A percentile compares a stretch with the other conserved stretches of the same genome.
Conservation (phyloP, 64 coral and sea anemone species). For the Actinia equina region DNA sequence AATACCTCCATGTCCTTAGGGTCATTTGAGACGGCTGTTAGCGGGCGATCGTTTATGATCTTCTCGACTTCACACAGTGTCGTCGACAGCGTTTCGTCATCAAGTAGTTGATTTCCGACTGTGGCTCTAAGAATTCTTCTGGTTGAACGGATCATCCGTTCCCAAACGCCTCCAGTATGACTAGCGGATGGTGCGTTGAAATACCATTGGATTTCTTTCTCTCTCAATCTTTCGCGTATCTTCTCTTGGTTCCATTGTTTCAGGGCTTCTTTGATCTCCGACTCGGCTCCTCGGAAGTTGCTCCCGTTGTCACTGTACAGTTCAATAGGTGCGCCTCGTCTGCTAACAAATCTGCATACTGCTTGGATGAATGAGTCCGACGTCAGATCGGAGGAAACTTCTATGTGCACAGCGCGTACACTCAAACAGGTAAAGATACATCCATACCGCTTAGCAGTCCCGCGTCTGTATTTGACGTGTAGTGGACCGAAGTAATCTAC, state of each 20-base stretch:
- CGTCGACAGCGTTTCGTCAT: too few relatives aligned
- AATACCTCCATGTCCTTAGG: too few relatives aligned
- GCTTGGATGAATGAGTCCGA: conserved; percentile 3
- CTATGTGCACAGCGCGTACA: conserved; percentile 37
- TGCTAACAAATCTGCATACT: conserved; percentile 27
- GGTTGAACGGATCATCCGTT: too few relatives aligned
- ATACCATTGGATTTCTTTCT: neutral
- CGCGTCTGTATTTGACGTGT: neutral
- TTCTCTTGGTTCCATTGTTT: neutral
- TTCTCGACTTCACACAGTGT: too few relatives aligned
- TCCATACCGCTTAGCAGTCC: conserved; percentile 24
- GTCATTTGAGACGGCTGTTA: too few relatives aligned
- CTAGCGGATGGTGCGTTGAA: too few relatives aligned
- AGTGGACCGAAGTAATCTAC: conserved; percentile 49
- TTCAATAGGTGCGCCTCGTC: conserved; percentile 26
- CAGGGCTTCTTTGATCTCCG: conserved; percentile 4
- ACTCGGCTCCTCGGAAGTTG: conserved; percentile 52
- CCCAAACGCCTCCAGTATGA: too few relatives aligned
- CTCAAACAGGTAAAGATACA: conserved; percentile 41
- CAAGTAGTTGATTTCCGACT: too few relatives aligned
- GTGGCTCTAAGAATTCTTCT: too few relatives aligned
- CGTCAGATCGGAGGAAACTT: conserved; percentile 4
- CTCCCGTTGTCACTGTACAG: conserved; percentile 55
- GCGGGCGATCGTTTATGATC: too few relatives aligned
- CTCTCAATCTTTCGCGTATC: conserved; percentile 18